Conservation (phyloP, 2,113 vertebrate genomes). For the Prochilodus magdalenae region DNA sequence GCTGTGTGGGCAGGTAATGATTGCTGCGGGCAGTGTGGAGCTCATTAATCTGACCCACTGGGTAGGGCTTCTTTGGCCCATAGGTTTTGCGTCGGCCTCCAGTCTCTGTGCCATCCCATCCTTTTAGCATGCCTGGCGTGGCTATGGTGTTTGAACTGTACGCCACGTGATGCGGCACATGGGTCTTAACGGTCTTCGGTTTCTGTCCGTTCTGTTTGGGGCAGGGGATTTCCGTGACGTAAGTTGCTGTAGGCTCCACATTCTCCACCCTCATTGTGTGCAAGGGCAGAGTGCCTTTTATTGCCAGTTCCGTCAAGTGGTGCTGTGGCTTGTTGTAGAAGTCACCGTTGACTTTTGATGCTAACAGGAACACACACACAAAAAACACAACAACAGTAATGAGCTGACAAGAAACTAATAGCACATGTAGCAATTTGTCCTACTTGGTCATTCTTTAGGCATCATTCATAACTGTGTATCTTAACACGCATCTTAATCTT, state of each 20-base stretch:
- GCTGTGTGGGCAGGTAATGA: constrained; percentile 92
- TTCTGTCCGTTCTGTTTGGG: constrained; percentile 89
- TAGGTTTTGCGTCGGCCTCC: constrained; percentile 89
- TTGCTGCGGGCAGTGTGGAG: constrained; percentile 87
- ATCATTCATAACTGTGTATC: neutral
- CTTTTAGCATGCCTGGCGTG: constrained; percentile 77
- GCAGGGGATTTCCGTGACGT: constrained; percentile 85
- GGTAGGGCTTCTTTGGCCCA: constrained; percentile 85
- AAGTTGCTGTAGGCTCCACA: constrained; percentile 86
- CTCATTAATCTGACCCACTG: constrained; percentile 85
- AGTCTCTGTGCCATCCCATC: constrained; percentile 91
- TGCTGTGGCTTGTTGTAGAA: constrained; percentile 88
- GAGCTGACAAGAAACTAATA: constrained; percentile 10
- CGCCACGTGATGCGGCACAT: constrained; percentile 80
- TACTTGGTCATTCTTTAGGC: constrained; percentile 4
- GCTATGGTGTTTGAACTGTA: constrained; percentile 88
- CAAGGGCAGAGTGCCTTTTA: constrained; percentile 89
- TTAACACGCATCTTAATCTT: too few relatives aligned
- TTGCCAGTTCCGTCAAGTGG: constrained; percentile 89
- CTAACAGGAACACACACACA: constrained; percentile 67
- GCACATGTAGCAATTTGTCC: constrained; percentile 6
- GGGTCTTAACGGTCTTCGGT: constrained; percentile 77
- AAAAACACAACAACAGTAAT: constrained; percentile 48
- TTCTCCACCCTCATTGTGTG: constrained; percentile 82
- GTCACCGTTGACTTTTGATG: constrained; percentile 93